These are phyloP conservation scores for Aplidium turbinatum DNA, from an alignment of 23 tunicate genomes.

Conservation along the genomic window DNA sequence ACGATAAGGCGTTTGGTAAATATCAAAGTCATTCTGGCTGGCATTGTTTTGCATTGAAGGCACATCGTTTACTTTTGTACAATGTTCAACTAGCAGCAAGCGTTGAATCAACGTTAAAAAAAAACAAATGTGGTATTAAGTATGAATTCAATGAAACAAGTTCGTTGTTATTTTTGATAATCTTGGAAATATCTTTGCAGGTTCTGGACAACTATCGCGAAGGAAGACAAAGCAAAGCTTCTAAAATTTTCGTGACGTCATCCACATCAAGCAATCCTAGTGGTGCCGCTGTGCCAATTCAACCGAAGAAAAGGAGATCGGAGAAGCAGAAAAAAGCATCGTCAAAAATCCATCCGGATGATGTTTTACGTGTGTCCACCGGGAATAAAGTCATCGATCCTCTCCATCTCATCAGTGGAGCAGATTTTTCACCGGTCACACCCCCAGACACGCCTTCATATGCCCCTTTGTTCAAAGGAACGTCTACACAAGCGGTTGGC, in stretches of 20 bases:
- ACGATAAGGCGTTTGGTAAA: too few species aligned
- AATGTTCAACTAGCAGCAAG: too few species aligned
- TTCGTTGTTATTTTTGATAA: too few species aligned
- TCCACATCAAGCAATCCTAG: neutral
- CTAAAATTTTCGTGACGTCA: neutral
- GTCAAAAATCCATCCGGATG: neutral
- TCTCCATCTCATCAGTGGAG: constrained; percentile 2
- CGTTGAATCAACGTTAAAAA: too few species aligned
- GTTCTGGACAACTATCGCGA: constrained; percentile 73
- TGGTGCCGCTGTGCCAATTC: neutral
- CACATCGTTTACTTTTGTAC: too few species aligned
- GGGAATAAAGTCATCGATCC: neutral
- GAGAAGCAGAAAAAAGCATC: constrained; percentile 25
- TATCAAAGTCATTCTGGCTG: too few species aligned
- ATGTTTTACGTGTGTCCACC: neutral
- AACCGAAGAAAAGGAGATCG: constrained; percentile 27
- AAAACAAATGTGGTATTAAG: too few species aligned
- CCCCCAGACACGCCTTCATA: constrained; percentile 76
- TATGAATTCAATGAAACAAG: too few species aligned
- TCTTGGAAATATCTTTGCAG: too few species aligned
- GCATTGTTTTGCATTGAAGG: too few species aligned
- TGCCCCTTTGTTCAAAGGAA: too few species aligned
- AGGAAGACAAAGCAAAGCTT: constrained; percentile 41
- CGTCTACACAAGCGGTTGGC: too few species aligned
- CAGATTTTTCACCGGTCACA: constrained; percentile 70